Conservation (phyloP, 2,888 invertebrate species). For the Microplitis deprimator region DNA sequence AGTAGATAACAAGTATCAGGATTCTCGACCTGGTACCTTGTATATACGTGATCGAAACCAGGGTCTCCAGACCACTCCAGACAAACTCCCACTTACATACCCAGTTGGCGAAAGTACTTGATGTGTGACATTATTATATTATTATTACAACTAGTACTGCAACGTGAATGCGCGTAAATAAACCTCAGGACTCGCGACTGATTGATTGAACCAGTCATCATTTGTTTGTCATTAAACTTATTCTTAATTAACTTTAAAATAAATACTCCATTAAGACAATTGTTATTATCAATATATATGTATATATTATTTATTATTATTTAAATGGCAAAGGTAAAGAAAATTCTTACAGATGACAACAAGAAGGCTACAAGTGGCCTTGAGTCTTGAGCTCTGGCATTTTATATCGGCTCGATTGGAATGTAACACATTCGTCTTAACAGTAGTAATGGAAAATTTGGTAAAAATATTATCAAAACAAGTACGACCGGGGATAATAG, state of each 20-base stretch:
- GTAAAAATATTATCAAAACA: conserved; percentile 79
- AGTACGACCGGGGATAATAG: conserved; percentile 80
- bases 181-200: background rate
- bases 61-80: conserved; percentile 50
- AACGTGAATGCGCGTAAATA: background rate
- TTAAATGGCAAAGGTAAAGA: background rate
- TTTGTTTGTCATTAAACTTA: background rate
- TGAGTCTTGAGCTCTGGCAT: background rate
- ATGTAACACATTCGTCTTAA: conserved; percentile 79
- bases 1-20: conserved; percentile 64
- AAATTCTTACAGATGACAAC: background rate
- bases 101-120: conserved; percentile 65
- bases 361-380: background rate
- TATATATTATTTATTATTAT: background rate
- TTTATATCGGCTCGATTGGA: conserved; percentile 76
- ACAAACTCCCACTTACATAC: conserved; percentile 65
- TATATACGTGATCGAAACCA: conserved; percentile 61
- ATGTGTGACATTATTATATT: conserved; percentile 23
- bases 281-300: background rate
- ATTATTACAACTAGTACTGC: conserved; percentile 5
- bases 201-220: background rate
- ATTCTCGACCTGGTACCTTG: conserved; percentile 61
- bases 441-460: conserved; percentile 80
- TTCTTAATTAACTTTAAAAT: background rate
- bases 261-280: background rate